phyloP scores from a whole-genome alignment of 2,797 vertebrate species.

The Florisuga fusca region DNA sequence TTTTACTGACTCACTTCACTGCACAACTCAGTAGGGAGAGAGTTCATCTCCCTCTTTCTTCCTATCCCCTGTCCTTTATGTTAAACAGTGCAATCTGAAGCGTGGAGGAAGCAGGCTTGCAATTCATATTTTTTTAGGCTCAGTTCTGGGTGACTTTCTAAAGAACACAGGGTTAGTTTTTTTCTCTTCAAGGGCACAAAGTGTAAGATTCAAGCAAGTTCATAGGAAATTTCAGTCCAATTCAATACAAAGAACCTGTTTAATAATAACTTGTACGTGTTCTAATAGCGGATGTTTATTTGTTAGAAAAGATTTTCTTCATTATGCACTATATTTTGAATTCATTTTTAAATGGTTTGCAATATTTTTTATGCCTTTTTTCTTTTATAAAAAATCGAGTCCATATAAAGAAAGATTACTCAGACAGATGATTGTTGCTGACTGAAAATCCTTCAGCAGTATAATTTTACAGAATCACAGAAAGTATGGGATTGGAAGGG shows the following conservation, averaged over 20 bases:
- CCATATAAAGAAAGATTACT: neutral
- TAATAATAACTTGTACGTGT: neutral
- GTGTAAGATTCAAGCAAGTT: rapidly evolving
- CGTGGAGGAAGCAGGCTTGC: neutral
- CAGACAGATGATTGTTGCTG: neutral
- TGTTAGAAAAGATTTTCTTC: neutral
- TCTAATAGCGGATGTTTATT: neutral
- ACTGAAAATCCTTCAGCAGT: neutral
- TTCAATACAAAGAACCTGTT: neutral
- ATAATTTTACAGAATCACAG: neutral
- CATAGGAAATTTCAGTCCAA: neutral
- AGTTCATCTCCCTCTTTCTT: neutral
- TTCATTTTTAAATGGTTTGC: neutral
- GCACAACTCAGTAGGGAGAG: neutral
- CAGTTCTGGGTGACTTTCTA: neutral
- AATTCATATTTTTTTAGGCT: neutral
- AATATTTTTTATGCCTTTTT: neutral
- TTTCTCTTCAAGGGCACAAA: neutral
- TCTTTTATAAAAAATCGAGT: neutral
- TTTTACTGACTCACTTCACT: neutral
- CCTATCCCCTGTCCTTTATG: neutral
- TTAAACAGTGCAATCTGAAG: neutral
- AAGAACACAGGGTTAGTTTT: neutral
- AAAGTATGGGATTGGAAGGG: no score
- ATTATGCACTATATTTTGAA: neutral